phyloP scores from a whole-genome alignment of 2,113 vertebrate genomes.

The Porphyrio hochstetteri region DNA sequence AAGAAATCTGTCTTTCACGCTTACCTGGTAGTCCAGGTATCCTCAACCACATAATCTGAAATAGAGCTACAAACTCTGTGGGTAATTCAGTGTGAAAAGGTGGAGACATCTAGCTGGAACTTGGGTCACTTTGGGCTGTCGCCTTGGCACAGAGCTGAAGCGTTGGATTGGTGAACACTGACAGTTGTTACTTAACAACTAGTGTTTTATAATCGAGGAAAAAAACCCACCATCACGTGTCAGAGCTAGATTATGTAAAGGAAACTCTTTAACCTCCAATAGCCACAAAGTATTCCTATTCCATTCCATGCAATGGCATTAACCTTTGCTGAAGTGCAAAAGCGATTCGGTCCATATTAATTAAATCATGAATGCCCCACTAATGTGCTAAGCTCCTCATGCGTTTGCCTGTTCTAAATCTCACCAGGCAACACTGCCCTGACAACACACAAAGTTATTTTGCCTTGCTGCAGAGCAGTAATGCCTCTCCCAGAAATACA shows the following conservation, averaged over 20 bases:
- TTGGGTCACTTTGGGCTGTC: not conserved
- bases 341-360: not conserved
- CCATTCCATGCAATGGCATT: not conserved
- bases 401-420: not conserved
- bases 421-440: not conserved
- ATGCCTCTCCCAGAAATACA: not conserved
- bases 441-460: not conserved
- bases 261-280: not conserved
- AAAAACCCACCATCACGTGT: not conserved
- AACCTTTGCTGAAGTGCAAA: not conserved
- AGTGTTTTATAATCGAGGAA: not conserved
- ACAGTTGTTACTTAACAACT: not conserved
- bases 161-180: not conserved
- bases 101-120: accelerated
- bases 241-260: not conserved
- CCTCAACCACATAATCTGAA: not conserved
- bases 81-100: not conserved
- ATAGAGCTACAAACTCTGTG: not conserved
- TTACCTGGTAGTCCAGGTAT: not conserved
- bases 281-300: not conserved
- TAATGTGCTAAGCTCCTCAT: not conserved
- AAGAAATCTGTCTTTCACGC: not conserved
- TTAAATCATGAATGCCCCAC: not conserved
- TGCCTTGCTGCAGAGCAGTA: not conserved
- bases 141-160: not conserved